A percentile compares a stretch with the other conserved stretches of the same genome.
Conservation (phyloP, 1,140 invertebrate species). For the Chymomyza costata region DNA sequence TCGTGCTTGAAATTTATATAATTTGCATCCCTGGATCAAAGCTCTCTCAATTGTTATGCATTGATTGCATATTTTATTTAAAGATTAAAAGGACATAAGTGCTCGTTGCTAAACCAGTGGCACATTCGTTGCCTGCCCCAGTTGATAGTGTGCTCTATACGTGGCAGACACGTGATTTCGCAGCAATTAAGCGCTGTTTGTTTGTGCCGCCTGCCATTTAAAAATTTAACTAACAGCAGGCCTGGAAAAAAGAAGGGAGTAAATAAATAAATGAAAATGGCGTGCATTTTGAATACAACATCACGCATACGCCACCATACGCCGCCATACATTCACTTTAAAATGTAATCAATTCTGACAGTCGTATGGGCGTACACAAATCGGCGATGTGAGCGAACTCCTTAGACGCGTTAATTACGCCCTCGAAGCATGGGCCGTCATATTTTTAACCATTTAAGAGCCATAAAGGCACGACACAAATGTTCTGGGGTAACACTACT, state of each 20-base stretch:
- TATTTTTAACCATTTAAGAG: slow-evolving; percentile 66
- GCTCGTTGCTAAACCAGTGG: too few species aligned
- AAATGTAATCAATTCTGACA: slow-evolving; percentile 19
- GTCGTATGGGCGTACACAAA: too few species aligned
- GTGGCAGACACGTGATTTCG: slow-evolving; percentile 53
- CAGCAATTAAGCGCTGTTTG: slow-evolving; percentile 49
- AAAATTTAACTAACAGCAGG: slow-evolving; percentile 27
- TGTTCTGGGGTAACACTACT: slow-evolving; percentile 25
- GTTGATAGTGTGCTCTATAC: background rate
- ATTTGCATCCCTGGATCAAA: too few species aligned
- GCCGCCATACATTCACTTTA: slow-evolving; percentile 24
- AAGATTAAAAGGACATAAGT: too few species aligned
- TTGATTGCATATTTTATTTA: too few species aligned
- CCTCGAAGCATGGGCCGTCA: slow-evolving; percentile 9
- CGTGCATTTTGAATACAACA: slow-evolving; percentile 46
- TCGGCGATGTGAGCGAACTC: too few species aligned
- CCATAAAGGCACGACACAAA: slow-evolving; percentile 47
- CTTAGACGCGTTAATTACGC: too few species aligned
- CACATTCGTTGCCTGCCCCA: too few species aligned
- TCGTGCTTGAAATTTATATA: too few species aligned
- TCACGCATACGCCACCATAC: slow-evolving; percentile 52
- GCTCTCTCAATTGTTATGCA: too few species aligned
- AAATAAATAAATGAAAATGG: slow-evolving; percentile 32
- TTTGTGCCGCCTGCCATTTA: slow-evolving; percentile 17
- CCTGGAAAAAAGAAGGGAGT: slow-evolving; percentile 37